Conservation (phyloP, 2,113 vertebrate genomes). For the Trachemys scripta region DNA sequence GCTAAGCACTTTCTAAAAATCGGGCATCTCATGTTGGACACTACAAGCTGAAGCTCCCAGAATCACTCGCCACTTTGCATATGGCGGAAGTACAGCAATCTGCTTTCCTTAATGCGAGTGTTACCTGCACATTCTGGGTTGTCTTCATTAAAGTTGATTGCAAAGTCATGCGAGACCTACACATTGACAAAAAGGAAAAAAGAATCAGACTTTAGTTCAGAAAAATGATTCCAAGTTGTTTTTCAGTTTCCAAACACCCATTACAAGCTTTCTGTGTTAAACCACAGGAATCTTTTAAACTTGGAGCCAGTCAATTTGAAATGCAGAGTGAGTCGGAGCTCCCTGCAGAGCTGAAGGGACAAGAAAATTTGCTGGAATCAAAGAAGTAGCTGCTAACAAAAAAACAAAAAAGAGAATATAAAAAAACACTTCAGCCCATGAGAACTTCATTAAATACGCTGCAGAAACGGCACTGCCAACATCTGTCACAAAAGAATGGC, state of each 20-base stretch:
- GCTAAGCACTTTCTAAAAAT: neutral
- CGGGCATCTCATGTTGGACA: neutral
- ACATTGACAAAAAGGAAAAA: constrained; percentile 38
- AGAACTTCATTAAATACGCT: neutral
- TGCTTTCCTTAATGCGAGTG: neutral
- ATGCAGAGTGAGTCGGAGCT: constrained; percentile 38
- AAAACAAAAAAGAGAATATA: neutral
- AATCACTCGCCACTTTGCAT: neutral
- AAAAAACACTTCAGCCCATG: neutral
- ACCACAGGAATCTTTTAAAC: constrained; percentile 47
- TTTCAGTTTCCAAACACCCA: constrained; percentile 41
- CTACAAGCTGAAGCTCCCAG: neutral
- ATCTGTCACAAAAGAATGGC: neutral
- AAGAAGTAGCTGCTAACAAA: constrained; percentile 35
- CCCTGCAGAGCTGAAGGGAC: constrained; percentile 25
- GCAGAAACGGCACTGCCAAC: neutral
- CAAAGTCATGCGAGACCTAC: constrained; percentile 97
- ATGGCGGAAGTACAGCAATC: neutral
- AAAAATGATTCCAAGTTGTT: constrained; percentile 35
- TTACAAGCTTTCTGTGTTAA: constrained; percentile 50
- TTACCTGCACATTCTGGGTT: constrained; percentile 98
- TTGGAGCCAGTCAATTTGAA: constrained; percentile 45
- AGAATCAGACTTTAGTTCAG: constrained; percentile 57
- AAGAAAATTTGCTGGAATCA: constrained; percentile 48
- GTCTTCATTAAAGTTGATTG: constrained; percentile 98